Percentiles rank a stretch among this genome's conserved stretches.
phyloP scores from a whole-genome alignment of 2,113 vertebrate species.

The Paralichthys olivaceus region DNA sequence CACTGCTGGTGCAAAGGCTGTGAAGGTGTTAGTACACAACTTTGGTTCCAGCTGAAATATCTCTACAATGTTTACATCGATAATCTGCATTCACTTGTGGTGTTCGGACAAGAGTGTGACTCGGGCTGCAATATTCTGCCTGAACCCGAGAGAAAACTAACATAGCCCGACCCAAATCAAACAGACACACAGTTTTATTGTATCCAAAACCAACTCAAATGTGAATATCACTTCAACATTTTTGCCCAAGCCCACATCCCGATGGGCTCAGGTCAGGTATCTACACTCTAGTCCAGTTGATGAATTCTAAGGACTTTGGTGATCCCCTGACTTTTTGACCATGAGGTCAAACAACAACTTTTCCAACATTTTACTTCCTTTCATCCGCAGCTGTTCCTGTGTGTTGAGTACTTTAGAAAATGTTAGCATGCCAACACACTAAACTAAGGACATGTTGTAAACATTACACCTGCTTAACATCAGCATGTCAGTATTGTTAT shows the following conservation, averaged over 20 bases:
- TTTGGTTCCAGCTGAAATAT: background rate
- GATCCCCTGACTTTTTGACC: background rate
- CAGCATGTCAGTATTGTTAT: background rate
- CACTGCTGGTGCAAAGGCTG: background rate
- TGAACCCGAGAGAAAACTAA: no score
- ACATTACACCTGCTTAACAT: background rate
- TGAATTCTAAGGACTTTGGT: background rate
- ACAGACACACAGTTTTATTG: no score
- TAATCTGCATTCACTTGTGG: no score
- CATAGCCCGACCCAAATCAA: no score
- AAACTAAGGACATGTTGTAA: background rate
- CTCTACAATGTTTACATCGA: background rate
- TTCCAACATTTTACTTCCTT: background rate
- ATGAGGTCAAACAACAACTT: background rate
- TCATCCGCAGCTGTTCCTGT: background rate
- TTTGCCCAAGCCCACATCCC: no score
- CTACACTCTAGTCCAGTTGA: background rate
- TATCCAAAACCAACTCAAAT: no score
- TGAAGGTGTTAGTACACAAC: background rate
- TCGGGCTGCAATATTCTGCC: no score
- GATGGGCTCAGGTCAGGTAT: no score
- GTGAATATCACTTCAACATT: no score
- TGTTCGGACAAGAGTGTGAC: no score
- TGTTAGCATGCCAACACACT: background rate
- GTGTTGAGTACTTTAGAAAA: background rate